phyloP scores from a whole-genome alignment of 2,113 vertebrate species.

The Cyrtonyx montezumae region DNA sequence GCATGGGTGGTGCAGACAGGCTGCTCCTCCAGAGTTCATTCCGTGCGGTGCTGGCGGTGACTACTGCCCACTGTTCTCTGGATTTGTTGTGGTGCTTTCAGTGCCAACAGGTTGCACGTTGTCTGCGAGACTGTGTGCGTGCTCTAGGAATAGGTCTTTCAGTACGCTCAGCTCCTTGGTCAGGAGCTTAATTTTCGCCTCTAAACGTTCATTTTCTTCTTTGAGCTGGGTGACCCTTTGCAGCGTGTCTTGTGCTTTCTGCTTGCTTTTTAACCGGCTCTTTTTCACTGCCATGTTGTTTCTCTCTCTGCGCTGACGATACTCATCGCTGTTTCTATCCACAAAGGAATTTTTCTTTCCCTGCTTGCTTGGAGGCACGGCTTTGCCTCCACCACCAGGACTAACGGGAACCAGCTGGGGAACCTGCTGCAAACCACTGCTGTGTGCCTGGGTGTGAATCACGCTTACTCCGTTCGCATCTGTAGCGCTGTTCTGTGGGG shows the following conservation, averaged over 20 bases:
- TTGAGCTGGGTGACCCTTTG: slow-evolving; percentile 97
- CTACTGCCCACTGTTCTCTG: slow-evolving; percentile 73
- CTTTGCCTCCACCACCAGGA: slow-evolving; percentile 87
- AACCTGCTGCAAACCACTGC: slow-evolving; percentile 85
- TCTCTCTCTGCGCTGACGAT: slow-evolving; percentile 90
- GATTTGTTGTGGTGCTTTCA: slow-evolving; percentile 70
- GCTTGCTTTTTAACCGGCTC: slow-evolving; percentile 97
- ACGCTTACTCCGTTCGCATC: slow-evolving; percentile 88
- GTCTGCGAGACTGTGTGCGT: slow-evolving; percentile 96
- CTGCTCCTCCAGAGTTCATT: slow-evolving; percentile 22
- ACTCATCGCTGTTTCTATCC: slow-evolving; percentile 95
- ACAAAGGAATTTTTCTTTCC: slow-evolving; percentile 84
- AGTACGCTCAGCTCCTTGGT: slow-evolving; percentile 97
- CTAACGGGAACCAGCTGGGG: slow-evolving; percentile 86
- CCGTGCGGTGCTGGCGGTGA: neutral
- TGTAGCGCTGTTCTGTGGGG: slow-evolving; percentile 78
- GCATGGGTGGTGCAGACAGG: neutral
- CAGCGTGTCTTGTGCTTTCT: slow-evolving; percentile 96
- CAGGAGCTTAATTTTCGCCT: slow-evolving; percentile 97
- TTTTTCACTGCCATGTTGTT: slow-evolving; percentile 99
- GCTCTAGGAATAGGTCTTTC: slow-evolving; percentile 98
- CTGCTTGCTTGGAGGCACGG: slow-evolving; percentile 86
- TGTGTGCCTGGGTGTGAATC: slow-evolving; percentile 83
- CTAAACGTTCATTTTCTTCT: slow-evolving; percentile 97
- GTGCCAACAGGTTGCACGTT: slow-evolving; percentile 85